phyloP scores from a whole-genome alignment of 2,113 vertebrate genomes.

The Clinocottus analis region DNA sequence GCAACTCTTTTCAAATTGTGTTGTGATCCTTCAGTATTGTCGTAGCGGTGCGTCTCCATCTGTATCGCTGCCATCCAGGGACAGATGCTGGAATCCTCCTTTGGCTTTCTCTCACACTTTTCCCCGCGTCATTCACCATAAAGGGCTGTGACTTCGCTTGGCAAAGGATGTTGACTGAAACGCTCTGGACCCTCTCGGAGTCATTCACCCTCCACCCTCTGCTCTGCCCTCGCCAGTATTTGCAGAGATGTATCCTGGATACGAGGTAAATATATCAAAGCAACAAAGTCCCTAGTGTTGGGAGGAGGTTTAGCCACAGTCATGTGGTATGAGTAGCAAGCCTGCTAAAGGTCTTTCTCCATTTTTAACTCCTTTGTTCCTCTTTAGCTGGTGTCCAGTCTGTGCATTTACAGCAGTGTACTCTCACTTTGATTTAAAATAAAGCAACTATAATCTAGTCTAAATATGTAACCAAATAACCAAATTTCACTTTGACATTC shows the following conservation, averaged over 20 bases:
- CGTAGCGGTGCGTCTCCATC: background rate
- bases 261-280: conserved; percentile 72
- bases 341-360: conserved; percentile 30
- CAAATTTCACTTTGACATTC: background rate
- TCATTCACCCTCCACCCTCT: conserved; percentile 28
- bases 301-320: conserved; percentile 24
- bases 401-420: background rate
- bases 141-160: conserved; percentile 33
- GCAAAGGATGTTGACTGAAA: conserved; percentile 42
- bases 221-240: conserved; percentile 40
- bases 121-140: conserved; percentile 30
- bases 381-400: background rate
- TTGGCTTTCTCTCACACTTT: conserved; percentile 25
- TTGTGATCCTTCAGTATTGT: conserved; percentile 1
- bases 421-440: conserved; percentile 1
- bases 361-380: background rate
- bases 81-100: conserved; percentile 37
- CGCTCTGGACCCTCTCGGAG: conserved; percentile 42
- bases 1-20: background rate
- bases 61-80: conserved; percentile 22
- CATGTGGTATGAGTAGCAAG: conserved; percentile 26
- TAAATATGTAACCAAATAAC: background rate
- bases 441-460: background rate
- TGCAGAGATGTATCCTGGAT: conserved; percentile 63
- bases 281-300: conserved; percentile 38